Percentiles rank a stretch among this genome's conserved stretches.
Conservation (phyloP, 2,888 invertebrate genomes). For the Podotricha telesiphe region DNA sequence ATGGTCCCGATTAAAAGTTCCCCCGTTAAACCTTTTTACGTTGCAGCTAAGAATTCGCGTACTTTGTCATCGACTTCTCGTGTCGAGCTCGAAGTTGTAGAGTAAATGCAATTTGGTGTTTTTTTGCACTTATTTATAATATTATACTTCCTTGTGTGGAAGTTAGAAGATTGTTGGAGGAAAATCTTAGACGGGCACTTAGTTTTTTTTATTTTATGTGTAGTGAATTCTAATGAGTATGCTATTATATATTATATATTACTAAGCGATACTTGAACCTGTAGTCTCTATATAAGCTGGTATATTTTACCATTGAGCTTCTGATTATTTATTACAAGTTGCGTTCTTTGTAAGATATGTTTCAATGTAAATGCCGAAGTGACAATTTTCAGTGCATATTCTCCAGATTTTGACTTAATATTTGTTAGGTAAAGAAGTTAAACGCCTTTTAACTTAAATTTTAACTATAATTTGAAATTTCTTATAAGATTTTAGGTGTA, state of each 20-base stretch:
- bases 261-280: too few relatives aligned
- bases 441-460: too few relatives aligned
- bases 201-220: not conserved
- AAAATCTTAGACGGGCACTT: not conserved
- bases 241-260: too few relatives aligned
- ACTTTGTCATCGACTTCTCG: conserved; percentile 66
- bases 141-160: conserved; percentile 18
- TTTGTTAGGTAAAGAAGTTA: too few relatives aligned
- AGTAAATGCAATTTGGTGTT: conserved; percentile 31
- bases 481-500: too few relatives aligned
- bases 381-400: too few relatives aligned
- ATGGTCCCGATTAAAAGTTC: conserved; percentile 79
- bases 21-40: conserved; percentile 77
- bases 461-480: too few relatives aligned
- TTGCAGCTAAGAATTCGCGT: conserved; percentile 63
- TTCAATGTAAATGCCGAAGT: too few relatives aligned
- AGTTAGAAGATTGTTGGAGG: conserved; percentile 13
- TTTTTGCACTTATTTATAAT: conserved; percentile 5
- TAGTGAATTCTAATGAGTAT: not conserved
- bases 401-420: too few relatives aligned
- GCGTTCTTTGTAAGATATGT: too few relatives aligned
- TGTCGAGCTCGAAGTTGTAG: conserved; percentile 37
- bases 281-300: conserved; percentile 25
- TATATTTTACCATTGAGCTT: not conserved
- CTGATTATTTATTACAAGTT: too few relatives aligned